phyloP scores from a whole-genome alignment of 2,113 vertebrate species.

The Orycteropus afer region DNA sequence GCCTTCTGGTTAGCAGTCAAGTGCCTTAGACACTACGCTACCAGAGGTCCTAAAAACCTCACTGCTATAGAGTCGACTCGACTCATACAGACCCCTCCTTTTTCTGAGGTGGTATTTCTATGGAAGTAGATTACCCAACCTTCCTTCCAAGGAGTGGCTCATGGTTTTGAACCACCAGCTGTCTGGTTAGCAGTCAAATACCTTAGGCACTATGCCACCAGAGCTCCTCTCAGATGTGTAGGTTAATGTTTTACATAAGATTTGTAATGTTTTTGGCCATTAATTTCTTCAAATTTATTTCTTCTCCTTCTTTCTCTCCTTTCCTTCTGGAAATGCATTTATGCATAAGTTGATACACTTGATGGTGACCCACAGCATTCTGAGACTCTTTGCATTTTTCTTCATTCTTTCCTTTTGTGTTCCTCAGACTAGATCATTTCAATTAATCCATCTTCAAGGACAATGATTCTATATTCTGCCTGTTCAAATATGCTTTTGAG shows the following conservation, averaged over 20 bases:
- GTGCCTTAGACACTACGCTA: too few species aligned
- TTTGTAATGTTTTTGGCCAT: background rate
- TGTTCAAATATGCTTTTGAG: background rate
- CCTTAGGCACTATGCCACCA: too few species aligned
- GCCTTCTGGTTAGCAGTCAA: too few species aligned
- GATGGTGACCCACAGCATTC: background rate
- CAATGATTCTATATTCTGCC: background rate
- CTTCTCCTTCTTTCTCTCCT: background rate
- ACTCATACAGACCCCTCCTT: too few species aligned
- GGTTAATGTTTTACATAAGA: background rate
- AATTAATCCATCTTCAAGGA: background rate
- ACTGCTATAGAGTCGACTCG: too few species aligned
- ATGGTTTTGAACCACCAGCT: too few species aligned
- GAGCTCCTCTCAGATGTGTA: background rate
- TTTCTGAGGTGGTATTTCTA: too few species aligned
- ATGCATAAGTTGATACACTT: background rate
- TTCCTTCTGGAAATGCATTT: background rate
- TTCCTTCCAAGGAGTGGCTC: too few species aligned
- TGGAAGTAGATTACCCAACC: too few species aligned
- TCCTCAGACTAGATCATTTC: background rate
- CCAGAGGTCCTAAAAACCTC: too few species aligned
- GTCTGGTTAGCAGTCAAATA: too few species aligned
- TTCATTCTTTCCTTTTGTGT: background rate
- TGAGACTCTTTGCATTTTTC: background rate
- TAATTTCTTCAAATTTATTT: background rate